phyloP scores from a whole-genome alignment of 2,113 vertebrate species.

The Synodontis membranacea region DNA sequence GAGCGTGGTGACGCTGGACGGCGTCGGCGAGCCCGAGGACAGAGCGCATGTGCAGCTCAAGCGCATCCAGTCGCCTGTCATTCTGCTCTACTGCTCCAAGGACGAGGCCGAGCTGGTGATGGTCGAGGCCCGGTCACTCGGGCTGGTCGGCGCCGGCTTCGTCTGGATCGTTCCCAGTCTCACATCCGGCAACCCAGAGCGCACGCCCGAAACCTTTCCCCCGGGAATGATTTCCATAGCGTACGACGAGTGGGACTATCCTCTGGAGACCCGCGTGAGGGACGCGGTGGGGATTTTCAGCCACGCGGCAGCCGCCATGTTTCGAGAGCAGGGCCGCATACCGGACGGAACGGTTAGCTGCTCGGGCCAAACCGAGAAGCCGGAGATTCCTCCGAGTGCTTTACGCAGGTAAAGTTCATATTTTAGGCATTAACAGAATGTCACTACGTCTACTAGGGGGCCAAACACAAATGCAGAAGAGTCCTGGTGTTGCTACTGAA shows the following conservation, averaged over 20 bases:
- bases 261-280: conserved; percentile 83
- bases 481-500: background rate
- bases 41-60: conserved; percentile 94
- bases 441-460: background rate
- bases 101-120: conserved; percentile 91
- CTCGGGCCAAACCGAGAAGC: conserved; percentile 84
- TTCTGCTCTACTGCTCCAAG: conserved; percentile 95
- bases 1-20: conserved; percentile 87
- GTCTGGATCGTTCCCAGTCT: conserved; percentile 97
- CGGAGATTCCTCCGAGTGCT: conserved; percentile 81
- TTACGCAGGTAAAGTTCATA: conserved; percentile 84
- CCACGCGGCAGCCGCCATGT: conserved; percentile 86
- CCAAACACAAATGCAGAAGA: background rate
- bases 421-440: background rate
- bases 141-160: conserved; percentile 92
- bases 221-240: conserved; percentile 93
- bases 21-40: conserved; percentile 87
- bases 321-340: conserved; percentile 87
- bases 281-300: conserved; percentile 92
- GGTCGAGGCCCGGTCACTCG: conserved; percentile 90
- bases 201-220: conserved; percentile 90
- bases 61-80: conserved; percentile 95
- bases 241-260: conserved; percentile 96
- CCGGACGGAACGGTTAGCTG: conserved; percentile 91
- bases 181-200: conserved; percentile 90